A percentile compares a stretch with the other conserved stretches of the same genome.
phyloP scores from a whole-genome alignment of 2,888 invertebrate genomes.

The Phlogophora meticulosa region DNA sequence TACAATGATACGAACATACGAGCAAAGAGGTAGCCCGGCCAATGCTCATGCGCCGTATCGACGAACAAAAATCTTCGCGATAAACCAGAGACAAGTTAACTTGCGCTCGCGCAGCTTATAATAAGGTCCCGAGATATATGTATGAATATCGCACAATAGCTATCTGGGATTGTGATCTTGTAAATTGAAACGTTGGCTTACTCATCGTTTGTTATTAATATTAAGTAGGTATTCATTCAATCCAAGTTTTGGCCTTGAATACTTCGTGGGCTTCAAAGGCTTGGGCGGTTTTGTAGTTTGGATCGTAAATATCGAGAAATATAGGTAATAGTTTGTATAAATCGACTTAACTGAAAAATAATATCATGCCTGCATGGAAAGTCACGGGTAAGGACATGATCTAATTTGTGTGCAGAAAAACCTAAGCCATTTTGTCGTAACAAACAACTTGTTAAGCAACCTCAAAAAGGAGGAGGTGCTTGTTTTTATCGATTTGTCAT shows the following conservation, averaged over 20 bases:
- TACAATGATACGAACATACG: conserved; percentile 76
- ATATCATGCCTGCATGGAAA: background rate
- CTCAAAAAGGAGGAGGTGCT: conserved; percentile 47
- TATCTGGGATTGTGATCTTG: conserved; percentile 86
- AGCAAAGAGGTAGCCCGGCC: conserved; percentile 66
- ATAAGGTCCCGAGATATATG: conserved; percentile 85
- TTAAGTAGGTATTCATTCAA: conserved; percentile 63
- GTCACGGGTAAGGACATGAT: background rate
- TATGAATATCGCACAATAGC: conserved; percentile 83
- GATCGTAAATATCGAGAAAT: background rate
- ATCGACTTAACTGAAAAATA: background rate
- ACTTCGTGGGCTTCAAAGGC: conserved; percentile 55
- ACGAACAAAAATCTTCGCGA: conserved; percentile 86
- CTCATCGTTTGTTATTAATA: conserved; percentile 78
- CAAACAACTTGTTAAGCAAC: conserved; percentile 37
- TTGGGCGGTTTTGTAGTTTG: conserved; percentile 16
- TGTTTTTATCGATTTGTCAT: conserved; percentile 63
- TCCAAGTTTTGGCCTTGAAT: conserved; percentile 49
- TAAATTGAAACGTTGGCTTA: conserved; percentile 88
- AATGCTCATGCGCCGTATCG: conserved; percentile 81
- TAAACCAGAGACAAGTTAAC: conserved; percentile 89
- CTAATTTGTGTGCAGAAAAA: conserved; percentile 7
- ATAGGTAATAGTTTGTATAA: background rate
- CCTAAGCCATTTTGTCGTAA: conserved; percentile 13
- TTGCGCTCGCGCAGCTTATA: conserved; percentile 84